Conservation (phyloP, 1,140 invertebrate species). For the Metopolophium dirhodum region DNA sequence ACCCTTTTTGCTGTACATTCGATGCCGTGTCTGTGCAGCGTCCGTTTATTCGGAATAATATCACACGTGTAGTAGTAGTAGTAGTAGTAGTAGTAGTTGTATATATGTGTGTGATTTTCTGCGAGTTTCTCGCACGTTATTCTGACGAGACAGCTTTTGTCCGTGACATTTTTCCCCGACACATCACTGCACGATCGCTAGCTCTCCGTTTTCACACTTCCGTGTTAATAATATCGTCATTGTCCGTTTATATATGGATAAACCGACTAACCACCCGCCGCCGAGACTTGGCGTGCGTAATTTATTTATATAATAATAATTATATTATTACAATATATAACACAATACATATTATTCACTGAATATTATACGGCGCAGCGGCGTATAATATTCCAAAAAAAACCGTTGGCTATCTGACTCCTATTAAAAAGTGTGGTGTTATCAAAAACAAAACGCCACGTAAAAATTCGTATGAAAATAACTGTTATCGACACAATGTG, state of each 20-base stretch:
- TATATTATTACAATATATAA: no score
- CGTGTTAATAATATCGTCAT: background rate
- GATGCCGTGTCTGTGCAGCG: background rate
- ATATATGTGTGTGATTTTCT: background rate
- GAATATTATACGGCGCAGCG: no score
- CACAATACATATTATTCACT: no score
- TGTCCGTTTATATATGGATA: no score
- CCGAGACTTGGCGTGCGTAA: background rate
- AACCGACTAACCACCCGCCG: background rate
- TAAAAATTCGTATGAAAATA: background rate
- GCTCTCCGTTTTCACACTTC: background rate
- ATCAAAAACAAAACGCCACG: background rate
- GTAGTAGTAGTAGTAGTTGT: no score
- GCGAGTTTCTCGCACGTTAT: background rate
- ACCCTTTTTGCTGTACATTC: background rate
- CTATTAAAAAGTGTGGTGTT: background rate
- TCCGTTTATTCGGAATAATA: background rate
- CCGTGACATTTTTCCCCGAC: background rate
- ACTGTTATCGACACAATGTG: background rate
- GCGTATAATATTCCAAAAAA: no score
- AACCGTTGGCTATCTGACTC: no score
- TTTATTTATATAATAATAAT: background rate
- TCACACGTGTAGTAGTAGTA: background rate
- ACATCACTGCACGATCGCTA: background rate
- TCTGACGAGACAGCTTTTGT: background rate